phyloP scores from a whole-genome alignment of 1,140 invertebrate genomes.

The Homarus americanus region DNA sequence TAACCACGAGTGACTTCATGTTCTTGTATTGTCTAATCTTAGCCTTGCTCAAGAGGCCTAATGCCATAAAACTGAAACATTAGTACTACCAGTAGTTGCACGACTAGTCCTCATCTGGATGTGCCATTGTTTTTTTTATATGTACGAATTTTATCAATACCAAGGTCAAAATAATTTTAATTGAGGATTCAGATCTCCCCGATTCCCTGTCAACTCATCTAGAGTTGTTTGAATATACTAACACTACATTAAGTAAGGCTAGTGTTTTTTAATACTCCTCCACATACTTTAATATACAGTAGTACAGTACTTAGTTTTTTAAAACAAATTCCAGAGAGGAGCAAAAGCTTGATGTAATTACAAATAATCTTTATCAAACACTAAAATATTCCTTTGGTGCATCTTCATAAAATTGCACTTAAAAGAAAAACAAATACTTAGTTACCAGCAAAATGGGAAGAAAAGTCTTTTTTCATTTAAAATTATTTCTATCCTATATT shows the following conservation, averaged over 20 bases:
- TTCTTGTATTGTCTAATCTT: too few relatives aligned
- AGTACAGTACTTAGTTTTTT: not conserved
- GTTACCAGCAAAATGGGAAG: too few relatives aligned
- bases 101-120: not conserved
- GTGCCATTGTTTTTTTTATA: too few relatives aligned
- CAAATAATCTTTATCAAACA: not conserved
- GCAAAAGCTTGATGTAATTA: not conserved
- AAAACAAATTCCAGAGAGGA: not conserved
- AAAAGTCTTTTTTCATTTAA: not conserved
- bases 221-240: not conserved
- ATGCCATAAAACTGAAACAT: too few relatives aligned
- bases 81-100: too few relatives aligned
- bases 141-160: too few relatives aligned
- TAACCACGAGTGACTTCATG: too few relatives aligned
- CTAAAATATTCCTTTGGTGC: not conserved
- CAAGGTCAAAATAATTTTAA: too few relatives aligned
- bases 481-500: not conserved
- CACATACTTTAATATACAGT: not conserved
- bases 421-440: not conserved
- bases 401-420: not conserved
- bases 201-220: not conserved
- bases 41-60: too few relatives aligned
- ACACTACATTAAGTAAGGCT: too few relatives aligned
- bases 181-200: too few relatives aligned
- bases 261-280: not conserved